phyloP scores from a whole-genome alignment of 2,113 vertebrate species.

The Megatriorchis doriae region DNA sequence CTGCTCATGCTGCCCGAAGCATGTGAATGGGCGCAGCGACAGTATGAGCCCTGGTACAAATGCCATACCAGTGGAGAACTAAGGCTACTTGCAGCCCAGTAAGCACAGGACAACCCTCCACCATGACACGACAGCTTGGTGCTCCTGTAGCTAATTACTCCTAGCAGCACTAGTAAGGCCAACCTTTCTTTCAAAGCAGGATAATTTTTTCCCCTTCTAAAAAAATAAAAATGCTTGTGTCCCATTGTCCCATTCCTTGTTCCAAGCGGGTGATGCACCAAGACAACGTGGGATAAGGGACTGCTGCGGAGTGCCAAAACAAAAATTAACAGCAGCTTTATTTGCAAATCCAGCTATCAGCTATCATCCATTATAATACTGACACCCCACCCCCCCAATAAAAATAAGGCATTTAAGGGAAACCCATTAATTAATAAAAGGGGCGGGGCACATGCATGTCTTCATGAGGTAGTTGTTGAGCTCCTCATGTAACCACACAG shows the following conservation, averaged over 20 bases:
- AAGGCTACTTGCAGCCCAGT: background rate
- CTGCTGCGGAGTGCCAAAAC: too few species aligned
- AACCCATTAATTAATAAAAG: background rate
- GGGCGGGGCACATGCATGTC: accelerated
- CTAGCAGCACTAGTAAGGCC: background rate
- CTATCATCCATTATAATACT: background rate
- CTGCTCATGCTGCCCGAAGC: background rate
- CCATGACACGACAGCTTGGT: background rate
- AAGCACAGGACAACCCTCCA: background rate
- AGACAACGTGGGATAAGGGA: too few species aligned
- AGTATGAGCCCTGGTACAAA: background rate
- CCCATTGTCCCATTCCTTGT: background rate
- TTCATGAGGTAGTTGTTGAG: background rate
- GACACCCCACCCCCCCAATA: background rate
- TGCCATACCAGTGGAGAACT: background rate
- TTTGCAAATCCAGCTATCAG: background rate
- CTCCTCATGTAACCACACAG: background rate
- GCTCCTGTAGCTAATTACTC: background rate
- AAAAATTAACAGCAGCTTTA: background rate
- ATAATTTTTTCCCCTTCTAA: background rate
- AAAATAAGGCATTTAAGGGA: background rate
- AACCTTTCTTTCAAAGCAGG: background rate
- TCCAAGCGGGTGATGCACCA: accelerated
- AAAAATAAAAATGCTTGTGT: background rate
- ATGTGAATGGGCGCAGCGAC: accelerated